These are phyloP conservation scores for Poliocrania exsul DNA, from an alignment of 2,797 vertebrate genomes.

Conservation along the genomic window DNA sequence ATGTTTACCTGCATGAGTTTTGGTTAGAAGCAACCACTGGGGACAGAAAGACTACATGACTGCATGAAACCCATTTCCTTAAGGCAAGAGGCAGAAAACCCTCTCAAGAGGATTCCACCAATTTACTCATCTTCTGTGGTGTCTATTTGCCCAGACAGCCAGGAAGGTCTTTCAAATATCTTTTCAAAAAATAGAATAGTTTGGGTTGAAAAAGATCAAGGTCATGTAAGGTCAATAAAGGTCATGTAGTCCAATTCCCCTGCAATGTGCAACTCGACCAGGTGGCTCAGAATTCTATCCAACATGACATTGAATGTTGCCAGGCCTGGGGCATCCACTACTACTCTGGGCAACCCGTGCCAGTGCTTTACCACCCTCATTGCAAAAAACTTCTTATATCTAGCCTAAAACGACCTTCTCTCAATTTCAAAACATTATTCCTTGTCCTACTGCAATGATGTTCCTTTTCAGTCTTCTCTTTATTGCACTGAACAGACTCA, in stretches of 20 bases:
- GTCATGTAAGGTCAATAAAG: too few relatives aligned
- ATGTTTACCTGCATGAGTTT: not conserved
- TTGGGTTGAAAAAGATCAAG: not conserved
- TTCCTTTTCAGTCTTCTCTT: not conserved
- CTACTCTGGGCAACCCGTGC: not conserved
- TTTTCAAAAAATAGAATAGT: not conserved
- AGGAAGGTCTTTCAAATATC: not conserved
- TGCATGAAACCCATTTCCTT: not conserved
- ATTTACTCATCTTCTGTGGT: not conserved
- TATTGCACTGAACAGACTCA: not conserved
- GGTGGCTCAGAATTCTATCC: not conserved
- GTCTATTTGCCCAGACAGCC: not conserved
- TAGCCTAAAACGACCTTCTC: not conserved
- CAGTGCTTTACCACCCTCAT: not conserved
- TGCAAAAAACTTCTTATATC: not conserved
- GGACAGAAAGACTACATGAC: not conserved
- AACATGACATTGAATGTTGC: not conserved
- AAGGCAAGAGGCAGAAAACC: not conserved
- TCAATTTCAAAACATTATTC: not conserved
- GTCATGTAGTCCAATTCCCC: not conserved
- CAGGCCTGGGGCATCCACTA: not conserved
- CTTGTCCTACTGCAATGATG: not conserved
- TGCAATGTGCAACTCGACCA: not conserved
- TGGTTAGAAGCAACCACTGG: not conserved
- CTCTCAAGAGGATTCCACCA: not conserved